These are phyloP conservation scores for Spinus pinus DNA, from an alignment of 2,797 vertebrate species.

Conservation along the genomic window DNA sequence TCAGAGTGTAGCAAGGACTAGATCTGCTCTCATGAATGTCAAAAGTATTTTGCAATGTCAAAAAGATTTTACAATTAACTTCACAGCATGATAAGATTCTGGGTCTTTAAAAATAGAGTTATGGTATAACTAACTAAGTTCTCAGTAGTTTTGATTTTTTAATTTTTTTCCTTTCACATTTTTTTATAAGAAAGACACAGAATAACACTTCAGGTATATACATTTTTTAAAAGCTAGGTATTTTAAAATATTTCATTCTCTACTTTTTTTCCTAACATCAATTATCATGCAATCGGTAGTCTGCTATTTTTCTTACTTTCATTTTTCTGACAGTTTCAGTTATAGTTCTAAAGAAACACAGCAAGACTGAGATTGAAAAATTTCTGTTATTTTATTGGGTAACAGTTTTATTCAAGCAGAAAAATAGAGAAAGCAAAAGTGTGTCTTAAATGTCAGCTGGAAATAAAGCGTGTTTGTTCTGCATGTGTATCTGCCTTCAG, in stretches of 20 bases:
- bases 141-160: neutral
- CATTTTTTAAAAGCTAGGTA: neutral
- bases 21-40: neutral
- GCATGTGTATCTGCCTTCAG: neutral
- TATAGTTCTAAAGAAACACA: slow-evolving; percentile 55
- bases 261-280: slow-evolving; percentile 5
- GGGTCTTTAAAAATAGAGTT: neutral
- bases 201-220: neutral
- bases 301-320: slow-evolving; percentile 70
- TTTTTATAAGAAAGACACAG: neutral
- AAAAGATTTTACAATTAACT: slow-evolving; percentile 43
- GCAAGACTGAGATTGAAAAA: slow-evolving; percentile 54
- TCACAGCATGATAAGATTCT: slow-evolving; percentile 6
- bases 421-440: slow-evolving; percentile 45
- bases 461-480: slow-evolving; percentile 57
- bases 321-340: slow-evolving; percentile 62
- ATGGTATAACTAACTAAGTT: neutral
- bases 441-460: slow-evolving; percentile 65
- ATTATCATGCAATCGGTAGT: slow-evolving; percentile 55
- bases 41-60: neutral
- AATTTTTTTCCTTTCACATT: neutral
- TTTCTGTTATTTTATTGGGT: slow-evolving; percentile 56
- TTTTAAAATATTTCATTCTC: slow-evolving; percentile 55
- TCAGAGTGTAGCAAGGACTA: neutral
- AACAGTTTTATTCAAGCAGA: slow-evolving; percentile 64